These are phyloP conservation scores for Onychostoma macrolepis DNA, from an alignment of 2,113 vertebrate genomes.

Conservation along the genomic window DNA sequence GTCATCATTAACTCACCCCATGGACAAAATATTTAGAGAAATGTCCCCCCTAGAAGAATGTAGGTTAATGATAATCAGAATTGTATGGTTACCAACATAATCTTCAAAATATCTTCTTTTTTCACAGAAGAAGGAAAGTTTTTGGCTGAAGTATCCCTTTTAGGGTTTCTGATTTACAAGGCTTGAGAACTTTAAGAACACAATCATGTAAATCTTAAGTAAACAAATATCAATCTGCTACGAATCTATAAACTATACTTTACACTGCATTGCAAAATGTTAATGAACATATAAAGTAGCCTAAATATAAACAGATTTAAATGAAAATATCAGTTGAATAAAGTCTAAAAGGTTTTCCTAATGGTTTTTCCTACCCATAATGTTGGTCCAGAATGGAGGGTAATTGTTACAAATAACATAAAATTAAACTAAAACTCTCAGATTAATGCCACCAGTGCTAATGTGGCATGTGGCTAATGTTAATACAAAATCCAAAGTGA, in stretches of 20 bases:
- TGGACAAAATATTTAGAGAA: neutral
- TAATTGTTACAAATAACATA: neutral
- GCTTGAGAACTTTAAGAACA: neutral
- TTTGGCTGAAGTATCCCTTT: neutral
- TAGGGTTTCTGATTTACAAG: neutral
- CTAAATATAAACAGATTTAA: neutral
- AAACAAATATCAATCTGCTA: neutral
- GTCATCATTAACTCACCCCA: neutral
- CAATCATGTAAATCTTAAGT: neutral
- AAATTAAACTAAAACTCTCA: neutral
- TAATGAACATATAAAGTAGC: neutral
- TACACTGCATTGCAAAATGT: neutral
- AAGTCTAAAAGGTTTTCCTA: neutral
- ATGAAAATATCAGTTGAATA: neutral
- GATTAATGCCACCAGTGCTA: neutral
- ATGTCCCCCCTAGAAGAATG: neutral
- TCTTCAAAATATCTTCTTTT: neutral
- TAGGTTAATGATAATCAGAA: neutral
- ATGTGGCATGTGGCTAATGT: neutral
- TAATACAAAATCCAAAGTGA: neutral
- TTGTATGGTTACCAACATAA: neutral
- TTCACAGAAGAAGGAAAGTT: neutral
- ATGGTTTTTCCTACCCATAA: neutral
- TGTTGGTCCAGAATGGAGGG: neutral
- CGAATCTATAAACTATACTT: neutral